Base-by-base conservation (phyloP, 2,888 invertebrate genomes). In the Andrena fulva region DNA sequence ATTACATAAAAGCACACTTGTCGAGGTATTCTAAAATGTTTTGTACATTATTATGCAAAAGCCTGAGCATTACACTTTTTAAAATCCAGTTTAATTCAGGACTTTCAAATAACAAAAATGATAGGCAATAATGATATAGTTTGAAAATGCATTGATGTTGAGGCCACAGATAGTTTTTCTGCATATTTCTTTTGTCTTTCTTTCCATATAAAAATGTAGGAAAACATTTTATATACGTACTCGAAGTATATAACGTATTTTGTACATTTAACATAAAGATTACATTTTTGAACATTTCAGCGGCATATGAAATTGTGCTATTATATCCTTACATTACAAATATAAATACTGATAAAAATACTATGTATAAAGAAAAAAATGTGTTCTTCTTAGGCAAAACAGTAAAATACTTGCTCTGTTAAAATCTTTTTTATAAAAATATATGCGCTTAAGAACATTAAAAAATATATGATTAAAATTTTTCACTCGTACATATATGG, bases 11-110 rank as follows among this genome's bases (percentile, higher is more conserved):
- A 69, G 31, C 59, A 69, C 60, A 73, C 10, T 70, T 70, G 12
- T 63, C 56, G 76, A 73, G 29, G 31, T 74, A 76, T 16, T 33
- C 20, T 73, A 74, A 74, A 54, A 72, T 75, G 79, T 50, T 81
- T 80, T 80, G 77, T 77, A 83, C 76, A 76, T 83, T 64, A 62
- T 69, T 42, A 74, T 78, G 69, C 31, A 60, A 50, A 80, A 79
- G 72, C 64, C 48, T 72, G 52, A 50, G 10, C 59, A 12, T 66
- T 75, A 33, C 60, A 42, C 42, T 42, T 16, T 16, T 5, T 27
- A 56, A 48, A 16, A 42, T 16, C 42, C 16, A 42, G 42, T 16
- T 50, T 27, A 50, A 8, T 24, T 50, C 48, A 31, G 10, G 29
- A 20, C 10, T 56, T 10, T 56, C 27, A 12, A 56, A 24, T 24